These are phyloP conservation scores for Hoplostethus mediterraneus DNA, from an alignment of 2,797 vertebrate species.

Conservation along the genomic window DNA sequence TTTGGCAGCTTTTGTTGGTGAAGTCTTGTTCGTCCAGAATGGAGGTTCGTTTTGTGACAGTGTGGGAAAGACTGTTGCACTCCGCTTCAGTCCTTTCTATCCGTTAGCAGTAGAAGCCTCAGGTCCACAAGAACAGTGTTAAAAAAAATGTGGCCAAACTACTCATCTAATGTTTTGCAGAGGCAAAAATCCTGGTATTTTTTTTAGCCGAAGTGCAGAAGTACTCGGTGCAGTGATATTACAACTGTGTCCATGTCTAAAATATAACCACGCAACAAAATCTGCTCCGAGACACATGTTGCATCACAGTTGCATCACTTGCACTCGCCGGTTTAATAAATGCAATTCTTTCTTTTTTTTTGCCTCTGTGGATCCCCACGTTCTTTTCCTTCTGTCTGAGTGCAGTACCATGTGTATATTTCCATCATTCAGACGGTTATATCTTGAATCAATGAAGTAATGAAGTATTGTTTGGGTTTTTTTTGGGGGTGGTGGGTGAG, in stretches of 20 bases:
- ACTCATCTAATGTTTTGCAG: constrained; percentile 32
- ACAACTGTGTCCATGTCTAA: not conserved
- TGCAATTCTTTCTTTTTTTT: not conserved
- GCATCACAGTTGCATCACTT: not conserved
- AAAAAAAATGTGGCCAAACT: not conserved
- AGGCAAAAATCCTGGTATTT: constrained; percentile 8
- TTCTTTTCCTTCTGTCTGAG: constrained; percentile 9
- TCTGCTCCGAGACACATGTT: too few relatives aligned
- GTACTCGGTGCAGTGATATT: constrained; percentile 25
- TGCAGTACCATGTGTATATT: constrained; percentile 23
- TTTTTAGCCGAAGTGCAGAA: constrained; percentile 21
- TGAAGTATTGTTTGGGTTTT: not conserved
- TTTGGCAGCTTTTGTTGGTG: constrained; percentile 30
- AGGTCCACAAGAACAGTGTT: constrained; percentile 33
- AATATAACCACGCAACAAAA: constrained; percentile 1
- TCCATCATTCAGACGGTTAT: constrained; percentile 8
- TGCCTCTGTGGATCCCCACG: not conserved
- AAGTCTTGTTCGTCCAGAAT: constrained; percentile 34
- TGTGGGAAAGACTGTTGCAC: constrained; percentile 31
- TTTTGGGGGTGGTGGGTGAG: not conserved
- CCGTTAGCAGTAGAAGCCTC: constrained; percentile 13
- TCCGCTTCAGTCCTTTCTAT: constrained; percentile 22
- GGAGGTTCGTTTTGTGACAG: constrained; percentile 36
- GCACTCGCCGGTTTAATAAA: constrained; percentile 30
- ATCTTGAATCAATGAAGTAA: constrained; percentile 7